phyloP scores from a whole-genome alignment of 2,797 vertebrate genomes.

The Bufotes viridis region DNA sequence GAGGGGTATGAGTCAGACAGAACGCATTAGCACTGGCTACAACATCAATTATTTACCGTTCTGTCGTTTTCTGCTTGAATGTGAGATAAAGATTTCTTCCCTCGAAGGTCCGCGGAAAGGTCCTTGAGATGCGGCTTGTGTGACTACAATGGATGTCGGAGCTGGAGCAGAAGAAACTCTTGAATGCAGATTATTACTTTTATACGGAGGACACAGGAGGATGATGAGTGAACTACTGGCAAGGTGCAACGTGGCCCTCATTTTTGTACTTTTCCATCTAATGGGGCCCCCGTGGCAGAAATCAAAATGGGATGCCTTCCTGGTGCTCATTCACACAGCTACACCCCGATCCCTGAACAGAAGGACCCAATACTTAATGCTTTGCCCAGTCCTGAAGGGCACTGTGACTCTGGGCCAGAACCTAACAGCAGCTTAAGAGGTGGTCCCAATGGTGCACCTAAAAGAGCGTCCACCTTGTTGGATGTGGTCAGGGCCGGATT shows the following conservation, averaged over 20 bases:
- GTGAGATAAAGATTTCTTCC: slow-evolving; percentile 28
- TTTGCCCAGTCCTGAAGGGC: no score
- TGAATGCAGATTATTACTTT: not conserved
- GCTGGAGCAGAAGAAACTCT: not conserved
- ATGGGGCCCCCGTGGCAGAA: no score
- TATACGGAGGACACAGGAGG: not conserved
- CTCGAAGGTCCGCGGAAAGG: not conserved
- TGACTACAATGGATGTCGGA: not conserved
- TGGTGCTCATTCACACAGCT: no score
- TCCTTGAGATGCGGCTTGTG: not conserved
- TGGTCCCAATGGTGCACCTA: no score
- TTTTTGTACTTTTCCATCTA: not conserved
- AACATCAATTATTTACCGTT: slow-evolving; percentile 33
- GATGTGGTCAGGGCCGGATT: no score
- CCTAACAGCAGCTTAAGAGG: no score
- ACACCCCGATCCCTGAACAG: no score
- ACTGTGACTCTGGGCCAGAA: no score
- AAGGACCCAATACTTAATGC: no score
- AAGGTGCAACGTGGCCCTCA: no score
- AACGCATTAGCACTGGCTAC: slow-evolving; percentile 32
- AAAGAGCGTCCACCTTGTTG: no score
- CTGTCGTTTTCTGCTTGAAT: slow-evolving; percentile 30
- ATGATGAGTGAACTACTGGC: not conserved
- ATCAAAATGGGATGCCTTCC: no score
- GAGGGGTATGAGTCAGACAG: slow-evolving; percentile 33